phyloP scores from a whole-genome alignment of 2,113 vertebrate genomes.

The Campylomormyrus numenius region DNA sequence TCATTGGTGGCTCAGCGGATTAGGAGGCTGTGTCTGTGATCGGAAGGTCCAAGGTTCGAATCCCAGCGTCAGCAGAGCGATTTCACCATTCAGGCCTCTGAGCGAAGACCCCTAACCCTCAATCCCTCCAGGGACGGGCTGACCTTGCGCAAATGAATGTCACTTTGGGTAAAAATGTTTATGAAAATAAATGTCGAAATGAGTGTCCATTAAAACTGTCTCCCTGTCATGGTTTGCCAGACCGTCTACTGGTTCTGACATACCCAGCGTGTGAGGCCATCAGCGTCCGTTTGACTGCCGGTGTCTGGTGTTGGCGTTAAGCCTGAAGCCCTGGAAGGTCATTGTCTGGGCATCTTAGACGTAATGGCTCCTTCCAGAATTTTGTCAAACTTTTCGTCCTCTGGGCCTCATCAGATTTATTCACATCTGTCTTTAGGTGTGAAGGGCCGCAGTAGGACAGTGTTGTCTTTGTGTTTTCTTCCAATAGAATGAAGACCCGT shows the following conservation, averaged over 20 bases:
- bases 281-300: too few species aligned
- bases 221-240: too few species aligned
- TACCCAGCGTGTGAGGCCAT: too few species aligned
- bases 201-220: too few species aligned
- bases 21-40: background rate
- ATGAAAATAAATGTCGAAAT: too few species aligned
- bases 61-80: background rate
- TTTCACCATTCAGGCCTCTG: background rate
- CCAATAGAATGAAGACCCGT: background rate
- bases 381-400: constrained; percentile 36
- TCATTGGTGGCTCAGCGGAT: background rate
- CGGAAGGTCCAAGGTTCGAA: background rate
- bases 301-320: background rate
- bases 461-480: background rate
- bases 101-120: background rate
- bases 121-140: background rate
- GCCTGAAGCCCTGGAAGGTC: background rate
- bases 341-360: background rate
- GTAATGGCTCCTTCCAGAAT: background rate
- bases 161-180: background rate
- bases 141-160: background rate
- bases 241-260: too few species aligned
- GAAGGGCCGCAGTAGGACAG: background rate
- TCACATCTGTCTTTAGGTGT: constrained; percentile 16
- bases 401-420: constrained; percentile 42